phyloP scores from a whole-genome alignment of 1,140 invertebrate species.

The Orius insidiosus region DNA sequence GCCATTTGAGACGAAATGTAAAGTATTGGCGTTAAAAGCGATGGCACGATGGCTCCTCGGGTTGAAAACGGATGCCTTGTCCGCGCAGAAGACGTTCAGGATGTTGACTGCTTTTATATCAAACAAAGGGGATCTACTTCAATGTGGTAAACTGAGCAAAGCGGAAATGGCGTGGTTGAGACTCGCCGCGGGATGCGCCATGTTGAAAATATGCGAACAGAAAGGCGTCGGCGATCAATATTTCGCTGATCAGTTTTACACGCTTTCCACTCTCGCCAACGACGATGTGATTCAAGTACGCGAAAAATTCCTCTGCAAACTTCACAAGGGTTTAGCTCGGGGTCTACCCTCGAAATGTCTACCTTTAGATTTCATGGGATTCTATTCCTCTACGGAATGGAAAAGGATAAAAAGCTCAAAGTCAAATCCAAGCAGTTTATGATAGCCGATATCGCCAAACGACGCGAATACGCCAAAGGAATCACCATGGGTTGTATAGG shows the following conservation, averaged over 20 bases:
- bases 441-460: slow-evolving; percentile 68
- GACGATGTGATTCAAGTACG: slow-evolving; percentile 80
- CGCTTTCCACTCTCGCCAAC: slow-evolving; percentile 75
- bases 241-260: slow-evolving; percentile 86
- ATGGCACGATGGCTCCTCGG: slow-evolving; percentile 92
- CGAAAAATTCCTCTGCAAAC: slow-evolving; percentile 73
- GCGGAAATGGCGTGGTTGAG: slow-evolving; percentile 87
- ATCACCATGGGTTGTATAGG: slow-evolving; percentile 37
- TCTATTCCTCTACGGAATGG: slow-evolving; percentile 38
- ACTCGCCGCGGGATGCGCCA: slow-evolving; percentile 78
- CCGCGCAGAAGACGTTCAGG: slow-evolving; percentile 84
- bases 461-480: slow-evolving; percentile 80
- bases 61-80: slow-evolving; percentile 69
- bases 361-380: slow-evolving; percentile 92
- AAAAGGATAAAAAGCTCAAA: slow-evolving; percentile 58
- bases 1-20: slow-evolving; percentile 80
- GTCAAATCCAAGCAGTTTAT: slow-evolving; percentile 55
- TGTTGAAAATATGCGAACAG: slow-evolving; percentile 92
- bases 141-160: slow-evolving; percentile 43
- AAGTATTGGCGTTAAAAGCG: slow-evolving; percentile 75
- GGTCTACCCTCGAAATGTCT: slow-evolving; percentile 75
- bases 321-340: slow-evolving; percentile 73
- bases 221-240: slow-evolving; percentile 90
- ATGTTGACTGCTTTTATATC: slow-evolving; percentile 79
- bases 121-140: slow-evolving; percentile 67